Evolutionary conservation across 92 coral and sea anemone species (phyloP), one percentile per base, ranked within the genome.

Genomic region (Scolanthus callimorphus): DNA sequence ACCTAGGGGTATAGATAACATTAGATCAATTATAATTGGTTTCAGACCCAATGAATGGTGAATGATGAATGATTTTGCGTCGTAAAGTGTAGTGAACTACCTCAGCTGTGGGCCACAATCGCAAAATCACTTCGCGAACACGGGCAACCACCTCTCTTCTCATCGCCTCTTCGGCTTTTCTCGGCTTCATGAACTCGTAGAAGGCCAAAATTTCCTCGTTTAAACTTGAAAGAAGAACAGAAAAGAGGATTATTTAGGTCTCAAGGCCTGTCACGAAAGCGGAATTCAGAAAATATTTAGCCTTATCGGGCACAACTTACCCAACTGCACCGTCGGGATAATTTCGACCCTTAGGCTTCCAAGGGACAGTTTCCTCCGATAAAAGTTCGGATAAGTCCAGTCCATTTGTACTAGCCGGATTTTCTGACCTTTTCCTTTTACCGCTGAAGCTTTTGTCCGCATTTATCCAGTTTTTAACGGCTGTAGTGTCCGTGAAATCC

Each of bases 91-190:
- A n/a, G n/a, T n/a, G n/a, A n/a, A n/a, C n/a, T 66, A 92, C 98
- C 85, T 92, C 73, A 57, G 98, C 98, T 50, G 80, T 76, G 1
- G 98, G 94, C 98, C 98, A 92, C 39, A 92, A 79, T 30, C 73
- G 74, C 51, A 77, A 65, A 21, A 92, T 84, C 69, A 92, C 98
- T 60, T 82, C 85, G 62, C 81, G 73, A 23, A 92, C 96, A 28
- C 98, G 85, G 21, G 69, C 63, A 38, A 81, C 95, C 21, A 88
- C 98, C 41, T 92, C 96, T 57, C 69, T 46, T 39, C 98, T 60
- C 85, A 92, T 84, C 21, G 84, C 74, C 59, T 77, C 85, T 62
- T 92, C 98, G 21, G 85, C 96, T 65, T 64, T 75, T 63, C 94
- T 77, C 1, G 98, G 94, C 72, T 92, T 92, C 92, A 92, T 92